Base-by-base conservation (phyloP, 2,888 invertebrate genomes). In the Oscheius sp. region DNA sequence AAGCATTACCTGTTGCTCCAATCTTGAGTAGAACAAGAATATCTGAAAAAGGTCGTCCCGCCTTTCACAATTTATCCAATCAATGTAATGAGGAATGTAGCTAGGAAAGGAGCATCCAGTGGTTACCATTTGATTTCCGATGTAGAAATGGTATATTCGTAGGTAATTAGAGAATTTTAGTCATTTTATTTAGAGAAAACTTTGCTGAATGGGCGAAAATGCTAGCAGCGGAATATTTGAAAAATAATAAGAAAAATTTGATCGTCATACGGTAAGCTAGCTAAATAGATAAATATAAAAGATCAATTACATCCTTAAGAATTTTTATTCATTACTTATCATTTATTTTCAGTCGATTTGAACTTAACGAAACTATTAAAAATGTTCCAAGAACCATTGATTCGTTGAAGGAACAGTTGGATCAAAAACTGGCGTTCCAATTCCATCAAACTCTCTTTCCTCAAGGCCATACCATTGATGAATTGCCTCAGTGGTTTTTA, bases 371-470 rank as follows among this genome's bases (percentile, higher is more conserved):
- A 45, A 72, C 67, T 17, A 69, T 68, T 2, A 62, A 71, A 20
- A 56, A 56, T 64, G 59, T 71, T 22, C 76, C 76, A 3, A 50
- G 50, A 0, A 70, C 69, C 45, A 56, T 72, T 41, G 68, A 63
- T 6, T 71, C 74, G 26, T 45, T 76, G 1, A 70, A 70, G 28
- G 33, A 62, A 9, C 70, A 68, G 62, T 65, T 74, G 20, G 71
- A 75, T 22, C 67, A 71, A 14, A 70, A 65, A 64, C 44, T 57
- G 61, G 75, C 68, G 0, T 79, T 79, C 38, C 77, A 79, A 47
- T 79, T 77, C 36, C 79, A 79, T 67, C 79, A 79, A 62, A 71
- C 74, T 44, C 63, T 71, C 50, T 79, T 79, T 59, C 75, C 77
- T 4, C 63, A 63, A 3, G 79, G 79, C 0, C 79, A 79, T 50